Evolutionary conservation across 2,888 invertebrate species (phyloP), one percentile per base, ranked within the genome.

Genomic region (Ganaspis brasiliensis): DNA sequence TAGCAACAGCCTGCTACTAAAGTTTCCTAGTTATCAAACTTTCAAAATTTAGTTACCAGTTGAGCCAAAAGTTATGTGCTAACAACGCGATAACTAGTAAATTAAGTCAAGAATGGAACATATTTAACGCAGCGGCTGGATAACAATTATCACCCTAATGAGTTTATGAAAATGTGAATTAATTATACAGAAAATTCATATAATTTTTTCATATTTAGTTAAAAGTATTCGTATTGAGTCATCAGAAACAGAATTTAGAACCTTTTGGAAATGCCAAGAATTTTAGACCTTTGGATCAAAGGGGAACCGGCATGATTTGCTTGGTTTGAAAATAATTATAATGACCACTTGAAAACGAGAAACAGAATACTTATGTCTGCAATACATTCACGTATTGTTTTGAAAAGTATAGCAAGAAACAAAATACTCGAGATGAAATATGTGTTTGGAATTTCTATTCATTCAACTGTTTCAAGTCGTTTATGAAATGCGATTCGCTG

Each of bases 391-490:
- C 31, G 31, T 31, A 31, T 40, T 21, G 21, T 63, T 19, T 40
- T 63, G 14, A 40, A 40, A 40, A 14, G n/a, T 40, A 59, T n/a
- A 9, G n/a, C 59, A 59, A 31, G 21, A 37, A 63, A 40, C 14
- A 40, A 63, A 63, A 37, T 40, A 8, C 21, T 40, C 12, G 8
- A 63, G 14, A 40, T 63, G 24, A 40, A 63, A 67, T 67, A 45
- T 45, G n/a, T 45, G 45, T n/a, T 67, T 67, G 67, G 45, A 45
- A 67, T 67, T 67, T 26, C n/a, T 40, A 67, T 67, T 45, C 45
- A 67, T 67, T 67, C 24, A 49, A 67, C 67, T 40, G 67, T 67
- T 67, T 67, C 67, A 45, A 67, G 9, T 26, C n/a, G 10, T 49
- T 67, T 14, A n/a, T 67, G 67, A 67, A 67, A 67, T 26, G 40